Conservation (phyloP, 2,888 invertebrate genomes). For the Apeira syringaria region DNA sequence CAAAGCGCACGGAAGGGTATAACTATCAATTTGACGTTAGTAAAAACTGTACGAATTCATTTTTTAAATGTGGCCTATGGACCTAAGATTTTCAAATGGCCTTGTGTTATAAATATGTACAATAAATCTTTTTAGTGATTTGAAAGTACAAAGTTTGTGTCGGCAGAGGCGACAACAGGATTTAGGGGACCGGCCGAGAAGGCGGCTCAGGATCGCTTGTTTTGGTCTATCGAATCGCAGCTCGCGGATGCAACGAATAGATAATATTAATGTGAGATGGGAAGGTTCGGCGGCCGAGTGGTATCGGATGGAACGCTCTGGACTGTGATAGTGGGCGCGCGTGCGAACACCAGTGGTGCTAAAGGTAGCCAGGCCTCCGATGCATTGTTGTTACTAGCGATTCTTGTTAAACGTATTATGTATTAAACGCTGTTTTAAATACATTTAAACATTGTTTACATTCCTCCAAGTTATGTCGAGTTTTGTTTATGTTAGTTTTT, state of each 20-base stretch:
- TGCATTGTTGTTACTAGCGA: constrained; percentile 69
- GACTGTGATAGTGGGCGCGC: constrained; percentile 29
- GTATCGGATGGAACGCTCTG: constrained; percentile 21
- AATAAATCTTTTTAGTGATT: constrained; percentile 62
- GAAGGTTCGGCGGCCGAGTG: constrained; percentile 15
- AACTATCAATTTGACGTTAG: neutral
- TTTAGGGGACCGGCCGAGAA: neutral
- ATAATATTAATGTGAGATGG: constrained; percentile 17
- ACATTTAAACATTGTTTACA: constrained; percentile 79
- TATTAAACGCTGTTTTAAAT: constrained; percentile 67
- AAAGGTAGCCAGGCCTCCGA: constrained; percentile 67
- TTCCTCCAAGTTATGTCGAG: constrained; percentile 79
- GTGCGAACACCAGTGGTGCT: constrained; percentile 67
- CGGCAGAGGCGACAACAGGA: constrained; percentile 46
- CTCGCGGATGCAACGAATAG: constrained; percentile 2
- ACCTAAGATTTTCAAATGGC: constrained; percentile 4
- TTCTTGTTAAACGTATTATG: constrained; percentile 65
- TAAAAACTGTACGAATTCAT: neutral
- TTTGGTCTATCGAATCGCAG: constrained; percentile 1
- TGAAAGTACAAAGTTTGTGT: constrained; percentile 71
- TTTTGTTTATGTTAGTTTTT: constrained; percentile 78
- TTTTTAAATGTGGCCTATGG: constrained; percentile 4
- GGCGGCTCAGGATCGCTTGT: neutral
- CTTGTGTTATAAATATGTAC: constrained; percentile 38
- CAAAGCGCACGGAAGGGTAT: neutral